Percentiles rank a stretch among this genome's conserved stretches.
Conservation (phyloP, 2,797 vertebrate species). For the Alectoris magna region DNA sequence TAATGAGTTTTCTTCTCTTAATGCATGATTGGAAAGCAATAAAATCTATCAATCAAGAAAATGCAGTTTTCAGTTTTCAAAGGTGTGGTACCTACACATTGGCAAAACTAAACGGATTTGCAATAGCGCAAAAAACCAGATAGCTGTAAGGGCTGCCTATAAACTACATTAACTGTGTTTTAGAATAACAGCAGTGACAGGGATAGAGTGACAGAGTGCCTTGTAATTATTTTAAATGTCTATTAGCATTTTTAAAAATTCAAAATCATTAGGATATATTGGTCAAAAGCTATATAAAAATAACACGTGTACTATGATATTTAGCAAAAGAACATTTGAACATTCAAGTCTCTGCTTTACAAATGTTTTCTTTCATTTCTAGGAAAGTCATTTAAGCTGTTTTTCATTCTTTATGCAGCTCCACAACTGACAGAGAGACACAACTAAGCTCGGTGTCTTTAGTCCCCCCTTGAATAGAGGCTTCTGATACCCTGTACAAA, state of each 20-base stretch:
- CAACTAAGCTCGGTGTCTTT: neutral
- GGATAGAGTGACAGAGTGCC: neutral
- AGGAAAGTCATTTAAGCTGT: neutral
- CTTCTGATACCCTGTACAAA: neutral
- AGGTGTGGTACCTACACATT: neutral
- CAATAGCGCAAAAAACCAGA: neutral
- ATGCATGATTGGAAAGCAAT: neutral
- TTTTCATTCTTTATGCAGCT: neutral
- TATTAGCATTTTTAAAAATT: neutral
- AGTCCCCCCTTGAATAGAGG: neutral
- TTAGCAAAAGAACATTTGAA: neutral
- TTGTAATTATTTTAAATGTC: neutral
- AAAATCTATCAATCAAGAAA: neutral
- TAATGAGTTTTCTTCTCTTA: neutral
- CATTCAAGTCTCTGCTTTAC: neutral
- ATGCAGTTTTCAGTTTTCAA: neutral
- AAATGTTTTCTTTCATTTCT: neutral
- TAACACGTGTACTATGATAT: neutral
- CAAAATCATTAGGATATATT: neutral
- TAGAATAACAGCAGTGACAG: neutral
- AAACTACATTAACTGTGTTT: neutral
- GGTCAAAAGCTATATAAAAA: slow-evolving; percentile 3
- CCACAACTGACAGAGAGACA: neutral
- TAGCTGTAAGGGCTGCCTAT: neutral
- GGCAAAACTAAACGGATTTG: neutral